These are phyloP conservation scores for Dermolepida albohirtum DNA, from an alignment of 2,888 invertebrate species.

Conservation along the genomic window DNA sequence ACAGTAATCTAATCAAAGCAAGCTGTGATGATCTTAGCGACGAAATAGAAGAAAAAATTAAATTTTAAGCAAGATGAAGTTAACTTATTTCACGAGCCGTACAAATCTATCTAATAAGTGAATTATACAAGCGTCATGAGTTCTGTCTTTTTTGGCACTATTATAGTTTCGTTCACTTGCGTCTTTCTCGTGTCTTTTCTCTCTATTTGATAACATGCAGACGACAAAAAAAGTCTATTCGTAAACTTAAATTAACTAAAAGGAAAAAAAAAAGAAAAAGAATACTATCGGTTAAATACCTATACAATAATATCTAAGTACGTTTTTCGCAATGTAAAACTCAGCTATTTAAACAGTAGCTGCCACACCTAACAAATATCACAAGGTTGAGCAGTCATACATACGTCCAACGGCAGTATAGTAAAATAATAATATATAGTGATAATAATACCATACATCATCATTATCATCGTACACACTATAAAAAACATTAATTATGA, in stretches of 20 bases:
- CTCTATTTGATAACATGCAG: neutral
- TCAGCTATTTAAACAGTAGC: slow-evolving; percentile 31
- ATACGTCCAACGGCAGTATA: slow-evolving; percentile 46
- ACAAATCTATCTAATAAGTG: neutral
- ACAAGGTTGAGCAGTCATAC: slow-evolving; percentile 55
- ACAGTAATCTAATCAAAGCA: too few relatives aligned
- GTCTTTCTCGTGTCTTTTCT: neutral
- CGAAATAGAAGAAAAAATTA: neutral
- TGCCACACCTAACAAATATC: slow-evolving; percentile 58
- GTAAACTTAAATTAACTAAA: too few relatives aligned
- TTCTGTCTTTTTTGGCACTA: slow-evolving; percentile 28
- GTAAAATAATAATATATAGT: slow-evolving; percentile 31
- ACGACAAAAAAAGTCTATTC: slow-evolving; percentile 3
- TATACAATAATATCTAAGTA: slow-evolving; percentile 11
- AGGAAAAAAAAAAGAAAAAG: too few relatives aligned
- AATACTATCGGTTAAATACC: too few relatives aligned
- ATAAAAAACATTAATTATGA: slow-evolving; percentile 59
- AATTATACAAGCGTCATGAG: slow-evolving; percentile 7
- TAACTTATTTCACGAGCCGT: neutral
- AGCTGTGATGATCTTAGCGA: too few relatives aligned
- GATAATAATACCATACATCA: slow-evolving; percentile 25
- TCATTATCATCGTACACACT: slow-evolving; percentile 44
- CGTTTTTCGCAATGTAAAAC: slow-evolving; percentile 16
- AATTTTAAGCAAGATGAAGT: neutral
- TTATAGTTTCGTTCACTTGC: neutral